Evolutionary conservation across 2,797 vertebrate species (phyloP).

Genomic region (Natrix natrix): DNA sequence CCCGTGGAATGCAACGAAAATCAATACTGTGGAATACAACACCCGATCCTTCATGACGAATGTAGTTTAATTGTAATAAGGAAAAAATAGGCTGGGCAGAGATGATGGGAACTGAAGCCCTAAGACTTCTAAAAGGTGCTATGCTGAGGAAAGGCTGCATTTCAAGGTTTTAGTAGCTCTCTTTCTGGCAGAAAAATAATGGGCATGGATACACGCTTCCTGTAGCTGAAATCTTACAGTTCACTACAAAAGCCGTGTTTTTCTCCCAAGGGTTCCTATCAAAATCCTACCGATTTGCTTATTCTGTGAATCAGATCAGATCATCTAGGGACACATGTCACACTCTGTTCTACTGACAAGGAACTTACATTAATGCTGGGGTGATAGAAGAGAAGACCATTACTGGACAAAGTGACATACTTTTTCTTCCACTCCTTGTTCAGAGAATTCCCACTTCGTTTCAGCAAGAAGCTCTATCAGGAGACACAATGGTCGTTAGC

Average conservation of each 20-base stretch:
- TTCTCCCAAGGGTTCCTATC: background rate
- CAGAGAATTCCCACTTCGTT: conserved; percentile 93
- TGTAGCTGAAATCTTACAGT: background rate
- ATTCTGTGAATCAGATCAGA: background rate
- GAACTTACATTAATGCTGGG: conserved; percentile 88
- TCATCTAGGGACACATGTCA: background rate
- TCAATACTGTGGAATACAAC: background rate
- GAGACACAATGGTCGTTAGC: background rate
- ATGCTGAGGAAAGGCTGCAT: background rate
- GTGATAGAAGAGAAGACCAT: conserved; percentile 89
- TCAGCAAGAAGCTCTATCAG: conserved; percentile 86
- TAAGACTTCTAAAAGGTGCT: background rate
- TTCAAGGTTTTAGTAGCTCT: background rate
- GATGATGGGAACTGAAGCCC: background rate
- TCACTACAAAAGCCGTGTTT: background rate
- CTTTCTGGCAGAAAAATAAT: background rate
- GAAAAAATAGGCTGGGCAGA: background rate
- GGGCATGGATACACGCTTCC: background rate
- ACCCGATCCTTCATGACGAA: background rate
- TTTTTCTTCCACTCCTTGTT: conserved; percentile 99
- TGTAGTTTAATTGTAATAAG: background rate
- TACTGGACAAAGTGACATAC: conserved; percentile 91
- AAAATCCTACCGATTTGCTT: background rate
- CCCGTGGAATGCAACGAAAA: background rate
- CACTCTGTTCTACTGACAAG: background rate